Evolutionary conservation across 2,888 invertebrate genomes (phyloP).

Genomic region (Microctonus aethiopoides): DNA sequence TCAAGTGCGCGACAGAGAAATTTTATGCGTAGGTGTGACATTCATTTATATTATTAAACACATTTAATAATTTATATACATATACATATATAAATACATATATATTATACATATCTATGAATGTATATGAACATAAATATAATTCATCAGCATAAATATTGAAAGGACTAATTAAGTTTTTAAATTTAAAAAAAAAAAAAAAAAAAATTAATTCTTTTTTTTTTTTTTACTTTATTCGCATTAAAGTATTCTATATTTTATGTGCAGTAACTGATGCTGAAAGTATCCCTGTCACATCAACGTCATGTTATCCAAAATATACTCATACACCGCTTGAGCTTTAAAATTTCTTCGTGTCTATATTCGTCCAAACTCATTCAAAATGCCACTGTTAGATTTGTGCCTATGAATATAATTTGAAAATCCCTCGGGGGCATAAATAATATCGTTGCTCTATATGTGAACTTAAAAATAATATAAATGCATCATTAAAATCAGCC

Average conservation of each 20-base stretch:
- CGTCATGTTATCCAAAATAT: slow-evolving; percentile 60
- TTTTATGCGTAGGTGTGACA: slow-evolving; percentile 12
- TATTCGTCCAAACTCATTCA: slow-evolving; percentile 4
- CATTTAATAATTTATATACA: background rate
- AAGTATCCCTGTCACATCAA: slow-evolving; percentile 55
- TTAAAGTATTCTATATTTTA: slow-evolving; percentile 3
- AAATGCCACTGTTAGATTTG: background rate
- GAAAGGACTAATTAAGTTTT: background rate
- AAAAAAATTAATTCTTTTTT: no score
- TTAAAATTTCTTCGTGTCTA: background rate
- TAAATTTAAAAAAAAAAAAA: background rate
- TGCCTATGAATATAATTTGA: background rate
- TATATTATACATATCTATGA: no score
- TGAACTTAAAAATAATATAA: background rate
- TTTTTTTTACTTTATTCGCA: no score
- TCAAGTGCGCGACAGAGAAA: background rate
- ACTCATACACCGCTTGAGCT: slow-evolving; percentile 16
- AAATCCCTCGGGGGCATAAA: background rate
- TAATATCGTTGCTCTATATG: background rate
- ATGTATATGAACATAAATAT: no score
- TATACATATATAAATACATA: no score
- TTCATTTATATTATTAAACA: background rate
- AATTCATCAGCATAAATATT: background rate
- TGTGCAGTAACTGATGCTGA: slow-evolving; percentile 19
- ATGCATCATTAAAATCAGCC: background rate